Percentiles rank a stretch among this genome's conserved stretches.
phyloP scores from a whole-genome alignment of 2,888 invertebrate species.

The Pollenia amentaria region DNA sequence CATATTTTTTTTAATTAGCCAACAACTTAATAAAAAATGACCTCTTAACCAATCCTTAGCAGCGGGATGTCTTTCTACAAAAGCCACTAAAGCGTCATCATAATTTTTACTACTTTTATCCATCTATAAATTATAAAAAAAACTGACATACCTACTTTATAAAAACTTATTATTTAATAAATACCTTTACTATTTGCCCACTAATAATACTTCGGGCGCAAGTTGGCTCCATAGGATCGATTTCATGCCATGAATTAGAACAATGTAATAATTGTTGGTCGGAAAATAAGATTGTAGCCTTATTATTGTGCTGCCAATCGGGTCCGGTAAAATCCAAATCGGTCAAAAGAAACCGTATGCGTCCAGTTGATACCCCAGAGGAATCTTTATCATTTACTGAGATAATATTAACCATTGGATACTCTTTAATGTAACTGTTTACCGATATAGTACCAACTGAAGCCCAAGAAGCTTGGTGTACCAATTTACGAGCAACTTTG shows the following conservation, averaged over 20 bases:
- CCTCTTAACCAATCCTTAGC: constrained; percentile 80
- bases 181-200: constrained; percentile 81
- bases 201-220: constrained; percentile 82
- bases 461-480: constrained; percentile 83
- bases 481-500: constrained; percentile 81
- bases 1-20: background rate
- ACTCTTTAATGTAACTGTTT: constrained; percentile 78
- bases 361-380: constrained; percentile 80
- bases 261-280: constrained; percentile 83
- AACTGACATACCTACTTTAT: background rate
- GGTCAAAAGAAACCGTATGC: constrained; percentile 82
- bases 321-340: constrained; percentile 84
- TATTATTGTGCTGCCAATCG: constrained; percentile 82
- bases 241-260: constrained; percentile 66
- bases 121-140: constrained; percentile 75
- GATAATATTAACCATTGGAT: constrained; percentile 84
- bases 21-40: constrained; percentile 61
- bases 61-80: constrained; percentile 82
- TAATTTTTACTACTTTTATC: constrained; percentile 76
- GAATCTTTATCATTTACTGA: constrained; percentile 82
- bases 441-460: constrained; percentile 83
- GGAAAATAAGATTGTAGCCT: constrained; percentile 81
- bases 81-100: constrained; percentile 77
- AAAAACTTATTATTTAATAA: background rate
- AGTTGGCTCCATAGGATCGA: constrained; percentile 84